These are phyloP conservation scores for Syngnathus typhle DNA, from an alignment of 2,113 vertebrate genomes.

Conservation along the genomic window DNA sequence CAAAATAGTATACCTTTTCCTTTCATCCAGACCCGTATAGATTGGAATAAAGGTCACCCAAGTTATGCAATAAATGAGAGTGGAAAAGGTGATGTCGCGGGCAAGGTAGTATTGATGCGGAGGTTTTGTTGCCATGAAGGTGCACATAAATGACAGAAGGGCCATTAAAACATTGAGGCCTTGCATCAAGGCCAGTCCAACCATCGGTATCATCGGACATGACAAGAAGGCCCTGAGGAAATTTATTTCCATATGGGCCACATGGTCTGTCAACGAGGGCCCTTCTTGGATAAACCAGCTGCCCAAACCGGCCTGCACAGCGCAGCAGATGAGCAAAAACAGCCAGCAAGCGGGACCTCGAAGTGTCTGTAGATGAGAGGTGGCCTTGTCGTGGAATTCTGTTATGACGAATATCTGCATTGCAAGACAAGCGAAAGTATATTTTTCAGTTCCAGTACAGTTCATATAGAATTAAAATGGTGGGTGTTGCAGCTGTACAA, in stretches of 20 bases:
- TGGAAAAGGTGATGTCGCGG: conserved; percentile 78
- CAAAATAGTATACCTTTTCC: conserved; percentile 60
- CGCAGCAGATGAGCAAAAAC: conserved; percentile 61
- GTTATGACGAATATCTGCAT: conserved; percentile 69
- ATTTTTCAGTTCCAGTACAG: too few species aligned
- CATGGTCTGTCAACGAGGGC: conserved; percentile 35
- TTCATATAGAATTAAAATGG: background rate
- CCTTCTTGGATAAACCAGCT: conserved; percentile 56
- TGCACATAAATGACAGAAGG: conserved; percentile 78
- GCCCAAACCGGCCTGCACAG: conserved; percentile 62
- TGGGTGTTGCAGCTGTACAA: background rate
- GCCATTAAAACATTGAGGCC: conserved; percentile 63
- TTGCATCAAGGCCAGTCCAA: conserved; percentile 67
- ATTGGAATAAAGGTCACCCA: conserved; percentile 79
- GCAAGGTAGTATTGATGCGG: conserved; percentile 74
- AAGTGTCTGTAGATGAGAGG: conserved; percentile 49
- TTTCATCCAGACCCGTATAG: conserved; percentile 61
- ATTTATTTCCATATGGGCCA: conserved; percentile 43
- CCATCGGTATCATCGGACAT: conserved; percentile 69
- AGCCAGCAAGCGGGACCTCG: conserved; percentile 58
- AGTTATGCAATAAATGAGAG: conserved; percentile 70
- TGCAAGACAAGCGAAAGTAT: conserved; percentile 25
- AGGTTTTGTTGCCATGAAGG: conserved; percentile 77
- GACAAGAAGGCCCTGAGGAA: conserved; percentile 62
- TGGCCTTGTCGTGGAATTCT: conserved; percentile 66